Evolutionary conservation across 2,113 vertebrate genomes (phyloP), one percentile per base, ranked within the genome.

Genomic region (Mustelus asterias): DNA sequence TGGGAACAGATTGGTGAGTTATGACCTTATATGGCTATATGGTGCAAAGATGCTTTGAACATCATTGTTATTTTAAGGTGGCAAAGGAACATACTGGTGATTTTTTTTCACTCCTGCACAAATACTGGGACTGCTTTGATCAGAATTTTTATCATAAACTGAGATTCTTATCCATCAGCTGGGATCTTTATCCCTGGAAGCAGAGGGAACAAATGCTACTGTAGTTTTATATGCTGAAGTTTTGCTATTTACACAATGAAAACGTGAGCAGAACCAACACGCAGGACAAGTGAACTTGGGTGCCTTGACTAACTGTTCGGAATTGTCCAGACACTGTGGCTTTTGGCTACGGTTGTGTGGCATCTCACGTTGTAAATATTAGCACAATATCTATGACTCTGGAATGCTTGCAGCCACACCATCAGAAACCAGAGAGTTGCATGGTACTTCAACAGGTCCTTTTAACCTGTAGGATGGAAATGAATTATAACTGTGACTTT

Each of bases 401-500:
- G 88, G 58, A 92, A 92, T n/a, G 88, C 54, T 92, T 92, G 63
- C n/a, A 93, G 89, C 60, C 37, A 18, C 60, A 22, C 89, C n/a
- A 44, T 93, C 33, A 65, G 63, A 58, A 93, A 37, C 89, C 33
- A 65, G 60, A 93, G 63, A 93, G 89, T 95, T 76, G 67, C 67
- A 70, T 95, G 94, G 22, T 67, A 48, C 54, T 54, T 72, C 94
- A 72, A 72, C 65, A 95, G 24, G 72, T 72, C 54, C 67, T 54
- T 72, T 72, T 48, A 67, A 95, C 65, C 60, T 95, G 70, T 48
- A 76, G 94, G 41, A 72, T 76, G 22, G 26, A 95, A 95, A 41
- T 95, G 67, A 95, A 95, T 72, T 72, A 54, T 70, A 72, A 76
- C 67, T 93, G 67, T 95, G 69, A 95, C 94, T 54, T 54, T 70